Evolutionary conservation across 2,888 invertebrate genomes (phyloP), one percentile per base, ranked within the genome.

Genomic region (Raillietiella orientalis): DNA sequence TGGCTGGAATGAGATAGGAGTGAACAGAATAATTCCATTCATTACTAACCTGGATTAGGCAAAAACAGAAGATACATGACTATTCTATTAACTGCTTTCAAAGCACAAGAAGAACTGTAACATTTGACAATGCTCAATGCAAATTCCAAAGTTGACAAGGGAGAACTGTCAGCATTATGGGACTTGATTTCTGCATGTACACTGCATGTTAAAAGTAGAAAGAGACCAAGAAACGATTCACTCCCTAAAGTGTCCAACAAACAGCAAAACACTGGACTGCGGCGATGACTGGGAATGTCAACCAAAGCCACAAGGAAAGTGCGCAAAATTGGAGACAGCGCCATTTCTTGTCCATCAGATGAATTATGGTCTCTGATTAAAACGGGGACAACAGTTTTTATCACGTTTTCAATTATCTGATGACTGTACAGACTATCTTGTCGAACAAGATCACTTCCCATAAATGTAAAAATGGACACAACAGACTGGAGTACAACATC

Each of bases 391-490:
- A 90, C 59, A 0, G 72, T 74, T 37, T 79, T 71, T 11, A 90
- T 64, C 4, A 84, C 75, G 41, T 67, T 69, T 1, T 65, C 60
- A 28, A 90, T 82, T 14, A 90, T 69, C 45, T 82, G 77, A 43
- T 84, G 77, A 40, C 79, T 84, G 45, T 87, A 87, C 0, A 71
- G 66, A 39, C 90, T 84, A 41, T 93, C 90, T 36, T 82, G 77
- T 6, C 84, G 58, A 2, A 90, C 52, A 6, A 93, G 65, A 0
- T 75, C 75, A 0, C 71, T 71, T 2, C 93, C 93, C 65, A 96
- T 82, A 41, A 93, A 96, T 0, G 90, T 87, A 43, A 96, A 96
- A 36, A 96, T 74, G 13, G 79, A 67, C 64, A 93, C 84, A 3
- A 87, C 70, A 38, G 87, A 77, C 40, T 77, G 70, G 10, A 90